Conservation (phyloP, 2,797 vertebrate genomes). For the Nyctibius grandis region DNA sequence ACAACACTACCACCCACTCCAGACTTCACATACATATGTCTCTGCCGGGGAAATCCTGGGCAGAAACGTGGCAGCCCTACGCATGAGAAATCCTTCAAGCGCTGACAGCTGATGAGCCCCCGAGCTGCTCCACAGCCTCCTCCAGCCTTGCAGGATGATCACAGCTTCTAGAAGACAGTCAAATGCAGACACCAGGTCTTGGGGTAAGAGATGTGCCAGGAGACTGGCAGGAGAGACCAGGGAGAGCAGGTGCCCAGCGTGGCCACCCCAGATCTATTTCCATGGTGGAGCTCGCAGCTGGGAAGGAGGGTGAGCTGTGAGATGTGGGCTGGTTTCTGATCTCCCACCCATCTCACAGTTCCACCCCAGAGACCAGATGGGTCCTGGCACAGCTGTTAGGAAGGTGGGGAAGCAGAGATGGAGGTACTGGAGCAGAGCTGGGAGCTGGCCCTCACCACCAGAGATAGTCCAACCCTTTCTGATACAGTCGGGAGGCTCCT, state of each 20-base stretch:
- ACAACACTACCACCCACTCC: not conserved
- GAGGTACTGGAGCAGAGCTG: not conserved
- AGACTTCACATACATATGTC: not conserved
- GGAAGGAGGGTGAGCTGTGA: not conserved
- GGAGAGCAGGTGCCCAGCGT: not conserved
- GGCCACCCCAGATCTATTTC: not conserved
- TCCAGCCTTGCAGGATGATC: not conserved
- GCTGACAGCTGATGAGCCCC: not conserved
- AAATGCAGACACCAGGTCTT: not conserved
- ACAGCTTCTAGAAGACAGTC: not conserved
- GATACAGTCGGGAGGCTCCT: not conserved
- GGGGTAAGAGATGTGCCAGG: rapidly evolving
- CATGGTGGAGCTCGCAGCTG: rapidly evolving
- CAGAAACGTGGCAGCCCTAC: not conserved
- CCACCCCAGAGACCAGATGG: rapidly evolving
- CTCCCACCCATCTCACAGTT: not conserved
- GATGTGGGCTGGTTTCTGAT: not conserved
- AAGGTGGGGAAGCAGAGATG: not conserved
- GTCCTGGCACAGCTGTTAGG: not conserved
- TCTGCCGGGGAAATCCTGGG: not conserved
- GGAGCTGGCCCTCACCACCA: not conserved
- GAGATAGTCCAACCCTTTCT: not conserved
- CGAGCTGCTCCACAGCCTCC: not conserved
- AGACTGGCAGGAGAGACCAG: not conserved
- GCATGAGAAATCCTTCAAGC: not conserved